Evolutionary conservation across 2,113 vertebrate species (phyloP).

Genomic region (Brachyistius frenatus): DNA sequence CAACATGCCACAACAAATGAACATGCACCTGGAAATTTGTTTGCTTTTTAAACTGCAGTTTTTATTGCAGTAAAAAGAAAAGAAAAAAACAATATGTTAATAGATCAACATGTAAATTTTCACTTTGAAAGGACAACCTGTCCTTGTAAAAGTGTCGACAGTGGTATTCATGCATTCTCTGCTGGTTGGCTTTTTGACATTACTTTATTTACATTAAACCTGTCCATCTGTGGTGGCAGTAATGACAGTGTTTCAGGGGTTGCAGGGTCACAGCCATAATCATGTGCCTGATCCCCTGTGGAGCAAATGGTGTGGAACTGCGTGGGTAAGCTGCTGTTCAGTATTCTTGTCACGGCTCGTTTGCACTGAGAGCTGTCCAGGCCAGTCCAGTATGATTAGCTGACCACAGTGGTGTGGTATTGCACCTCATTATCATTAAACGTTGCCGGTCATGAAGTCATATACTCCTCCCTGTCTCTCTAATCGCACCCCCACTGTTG

Average conservation of each 20-base stretch:
- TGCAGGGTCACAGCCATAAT: conserved; percentile 71
- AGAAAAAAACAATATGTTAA: background rate
- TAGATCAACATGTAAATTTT: conserved; percentile 13
- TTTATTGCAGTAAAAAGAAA: background rate
- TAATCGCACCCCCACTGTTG: conserved; percentile 81
- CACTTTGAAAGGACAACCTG: conserved; percentile 36
- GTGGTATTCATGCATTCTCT: conserved; percentile 15
- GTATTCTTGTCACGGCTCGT: conserved; percentile 81
- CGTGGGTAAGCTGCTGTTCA: conserved; percentile 69
- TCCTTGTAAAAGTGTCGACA: conserved; percentile 29
- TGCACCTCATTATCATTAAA: conserved; percentile 82
- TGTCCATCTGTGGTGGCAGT: conserved; percentile 65
- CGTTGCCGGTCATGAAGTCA: conserved; percentile 78
- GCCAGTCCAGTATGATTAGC: conserved; percentile 80
- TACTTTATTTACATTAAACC: conserved; percentile 71
- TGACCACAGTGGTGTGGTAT: conserved; percentile 77
- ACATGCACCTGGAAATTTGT: too few species aligned
- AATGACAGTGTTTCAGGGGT: conserved; percentile 75
- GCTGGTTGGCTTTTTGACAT: conserved; percentile 42
- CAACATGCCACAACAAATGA: too few species aligned
- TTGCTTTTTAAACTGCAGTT: too few species aligned
- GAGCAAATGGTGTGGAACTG: conserved; percentile 62
- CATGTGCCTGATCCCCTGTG: conserved; percentile 65
- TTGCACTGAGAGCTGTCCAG: conserved; percentile 71
- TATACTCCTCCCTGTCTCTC: conserved; percentile 75